Base-by-base conservation (phyloP, 2,113 vertebrate species). In the Lepus europaeus region DNA sequence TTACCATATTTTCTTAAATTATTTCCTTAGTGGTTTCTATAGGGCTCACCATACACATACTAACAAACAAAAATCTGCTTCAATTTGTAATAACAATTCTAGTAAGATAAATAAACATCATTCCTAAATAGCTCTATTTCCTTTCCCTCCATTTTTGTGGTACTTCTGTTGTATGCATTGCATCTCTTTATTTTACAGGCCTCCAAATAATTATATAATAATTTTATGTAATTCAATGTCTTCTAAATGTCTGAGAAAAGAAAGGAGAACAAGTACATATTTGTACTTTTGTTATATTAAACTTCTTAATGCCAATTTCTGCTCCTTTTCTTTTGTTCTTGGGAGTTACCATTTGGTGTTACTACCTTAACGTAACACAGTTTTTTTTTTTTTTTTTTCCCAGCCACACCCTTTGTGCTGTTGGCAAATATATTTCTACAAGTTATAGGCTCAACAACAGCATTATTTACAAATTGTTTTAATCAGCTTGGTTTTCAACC, bases 181-280 rank as follows among this genome's bases (percentile, higher is more conserved):
- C 1, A 73, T 39, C 17, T 36, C 19, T 13, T 27, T 77, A 16
- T 72, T 29, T 82, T 68, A 86, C 11, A 85, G 91, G 10, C 14
- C 22, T 29, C 9, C 6, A 69, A n/a, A 70, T 59, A 72, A 33
- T 87, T 73, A 14, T 51, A 81, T 74, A 72, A 72, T 45, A 59
- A 72, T 80, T 82, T 91, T 91, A 85, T 77, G 68, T 68, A 91
- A 69, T 70, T 83, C 25, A 51, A 22, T 81, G 11, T 45, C 8
- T 81, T 81, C 6, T 77, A 72, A 78, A 77, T 16, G 81, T 23
- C 33, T 51, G 20, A 78, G 36, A 88, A n/a, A 49, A 87, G 45
- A 78, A 72, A 70, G 6, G 31, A 45, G 29, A 76, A 7, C 22
- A 88, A 56, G 16, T 64, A 36, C 36, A 45, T 51, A 59, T 81